Base-by-base conservation (phyloP, 2,888 invertebrate species). In the Gymnosoma rotundatum region DNA sequence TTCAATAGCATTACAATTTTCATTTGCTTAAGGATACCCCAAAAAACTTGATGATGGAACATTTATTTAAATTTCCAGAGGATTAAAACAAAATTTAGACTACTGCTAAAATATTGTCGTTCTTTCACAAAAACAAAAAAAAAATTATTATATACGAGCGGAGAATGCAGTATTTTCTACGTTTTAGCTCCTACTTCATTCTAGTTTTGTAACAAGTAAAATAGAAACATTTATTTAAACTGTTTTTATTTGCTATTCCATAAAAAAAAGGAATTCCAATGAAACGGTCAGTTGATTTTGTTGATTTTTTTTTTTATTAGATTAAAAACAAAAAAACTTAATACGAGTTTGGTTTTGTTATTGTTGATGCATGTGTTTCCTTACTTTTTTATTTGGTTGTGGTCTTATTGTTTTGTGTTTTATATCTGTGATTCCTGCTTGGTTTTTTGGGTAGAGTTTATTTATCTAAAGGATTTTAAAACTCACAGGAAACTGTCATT, bases 41-140 rank as follows among this genome's bases (percentile, higher is more conserved):
- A 64, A 70, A 69, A 25, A 64, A 69, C 78, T 78, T 84, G 81
- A 86, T 85, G 80, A 74, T 81, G 42, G 54, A 66, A 81, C 78
- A 86, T 86, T 86, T 84, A 86, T 86, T 86, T 69, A 86, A 86
- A 86, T 86, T 84, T 83, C 81, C 50, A 86, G 83, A 85, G 86
- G 86, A 86, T 86, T 86, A 86, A 86, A 84, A 58, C 63, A 36
- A 76, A 81, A 69, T 61, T 84, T 74, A 73, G 64, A 81, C 63
- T 69, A 64, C 83, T 78, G 73, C 64, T 81, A 69, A 83, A 80
- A 76, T 67, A 76, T 78, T 58, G 72, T 42, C 7, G 14, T 18
- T 42, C n/a, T 25, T 25, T 25, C 25, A 2, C 25, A 25, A 25
- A 32, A 32, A 32, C 2, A 32, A 54, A 63, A 67, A 74, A 52